Conservation (phyloP, 2,113 vertebrate genomes). For the Thunnus thynnus region DNA sequence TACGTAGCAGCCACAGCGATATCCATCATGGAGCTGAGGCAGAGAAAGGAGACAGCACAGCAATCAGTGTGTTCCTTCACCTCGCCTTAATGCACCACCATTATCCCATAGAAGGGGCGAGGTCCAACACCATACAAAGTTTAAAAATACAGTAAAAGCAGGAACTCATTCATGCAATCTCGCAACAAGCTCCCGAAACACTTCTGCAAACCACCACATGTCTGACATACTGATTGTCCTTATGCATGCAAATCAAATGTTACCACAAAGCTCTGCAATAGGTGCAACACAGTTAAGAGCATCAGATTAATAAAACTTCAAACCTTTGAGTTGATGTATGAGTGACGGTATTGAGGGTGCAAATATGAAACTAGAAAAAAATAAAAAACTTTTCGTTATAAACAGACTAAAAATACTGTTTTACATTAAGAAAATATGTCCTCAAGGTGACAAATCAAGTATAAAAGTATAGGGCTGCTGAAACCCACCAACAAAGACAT, state of each 20-base stretch:
- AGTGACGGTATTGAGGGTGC: neutral
- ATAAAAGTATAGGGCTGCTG: slow-evolving; percentile 19
- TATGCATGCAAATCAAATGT: slow-evolving; percentile 17
- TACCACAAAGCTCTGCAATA: slow-evolving; percentile 15
- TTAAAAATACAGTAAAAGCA: slow-evolving; percentile 27
- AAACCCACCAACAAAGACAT: slow-evolving; percentile 47
- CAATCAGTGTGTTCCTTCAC: slow-evolving; percentile 75
- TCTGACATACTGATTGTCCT: slow-evolving; percentile 8
- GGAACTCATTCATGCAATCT: neutral
- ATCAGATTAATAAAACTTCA: neutral
- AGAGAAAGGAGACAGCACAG: slow-evolving; percentile 77
- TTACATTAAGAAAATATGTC: neutral
- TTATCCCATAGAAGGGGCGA: slow-evolving; percentile 50
- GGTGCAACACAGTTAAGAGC: neutral
- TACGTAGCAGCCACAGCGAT: slow-evolving; percentile 89
- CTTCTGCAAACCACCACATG: neutral
- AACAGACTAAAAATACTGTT: neutral
- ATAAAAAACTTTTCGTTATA: neutral
- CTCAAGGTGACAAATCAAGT: slow-evolving; percentile 47
- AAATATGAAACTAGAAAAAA: too few relatives aligned
- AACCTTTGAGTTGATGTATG: neutral
- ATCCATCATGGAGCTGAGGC: slow-evolving; percentile 89
- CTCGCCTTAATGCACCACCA: slow-evolving; percentile 72
- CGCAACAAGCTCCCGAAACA: neutral
- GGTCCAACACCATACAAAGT: slow-evolving; percentile 44